Conservation (phyloP, 1,140 invertebrate species). For the Apis cerana region DNA sequence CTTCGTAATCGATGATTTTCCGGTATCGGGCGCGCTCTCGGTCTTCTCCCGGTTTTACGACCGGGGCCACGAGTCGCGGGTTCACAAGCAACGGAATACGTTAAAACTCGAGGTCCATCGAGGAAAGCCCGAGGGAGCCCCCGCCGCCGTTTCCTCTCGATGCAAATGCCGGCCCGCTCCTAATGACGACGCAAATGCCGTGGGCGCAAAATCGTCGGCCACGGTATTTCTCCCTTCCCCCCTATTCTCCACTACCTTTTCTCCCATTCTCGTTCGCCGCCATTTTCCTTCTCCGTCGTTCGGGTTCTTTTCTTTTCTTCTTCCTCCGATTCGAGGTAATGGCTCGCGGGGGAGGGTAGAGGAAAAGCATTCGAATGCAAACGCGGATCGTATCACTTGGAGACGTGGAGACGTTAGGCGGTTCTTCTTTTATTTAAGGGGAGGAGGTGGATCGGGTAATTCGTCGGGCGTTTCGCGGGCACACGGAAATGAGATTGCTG, state of each 20-base stretch:
- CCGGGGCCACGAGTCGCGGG: background rate
- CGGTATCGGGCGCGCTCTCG: constrained; percentile 34
- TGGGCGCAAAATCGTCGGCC: constrained; percentile 67
- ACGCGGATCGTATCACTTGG: constrained; percentile 65
- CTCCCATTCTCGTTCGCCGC: too few relatives aligned
- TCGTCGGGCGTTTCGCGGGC: background rate
- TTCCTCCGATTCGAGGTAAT: constrained; percentile 34
- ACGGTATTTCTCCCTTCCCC: constrained; percentile 58
- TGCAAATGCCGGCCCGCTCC: constrained; percentile 65
- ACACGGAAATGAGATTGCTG: background rate
- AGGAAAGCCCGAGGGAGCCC: constrained; percentile 38
- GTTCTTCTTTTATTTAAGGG: background rate
- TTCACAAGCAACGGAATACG: constrained; percentile 68
- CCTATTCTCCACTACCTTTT: background rate
- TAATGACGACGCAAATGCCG: constrained; percentile 68
- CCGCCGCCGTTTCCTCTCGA: constrained; percentile 62
- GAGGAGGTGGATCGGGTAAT: background rate
- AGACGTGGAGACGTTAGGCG: constrained; percentile 33
- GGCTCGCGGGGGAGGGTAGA: constrained; percentile 24
- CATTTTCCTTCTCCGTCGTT: constrained; percentile 3
- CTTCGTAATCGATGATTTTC: constrained; percentile 46
- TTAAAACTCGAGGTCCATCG: constrained; percentile 56
- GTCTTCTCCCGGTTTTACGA: constrained; percentile 59
- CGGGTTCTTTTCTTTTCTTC: background rate
- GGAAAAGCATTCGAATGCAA: constrained; percentile 66